phyloP scores from a whole-genome alignment of 2,797 vertebrate genomes.

The Anomalospiza imberbis region DNA sequence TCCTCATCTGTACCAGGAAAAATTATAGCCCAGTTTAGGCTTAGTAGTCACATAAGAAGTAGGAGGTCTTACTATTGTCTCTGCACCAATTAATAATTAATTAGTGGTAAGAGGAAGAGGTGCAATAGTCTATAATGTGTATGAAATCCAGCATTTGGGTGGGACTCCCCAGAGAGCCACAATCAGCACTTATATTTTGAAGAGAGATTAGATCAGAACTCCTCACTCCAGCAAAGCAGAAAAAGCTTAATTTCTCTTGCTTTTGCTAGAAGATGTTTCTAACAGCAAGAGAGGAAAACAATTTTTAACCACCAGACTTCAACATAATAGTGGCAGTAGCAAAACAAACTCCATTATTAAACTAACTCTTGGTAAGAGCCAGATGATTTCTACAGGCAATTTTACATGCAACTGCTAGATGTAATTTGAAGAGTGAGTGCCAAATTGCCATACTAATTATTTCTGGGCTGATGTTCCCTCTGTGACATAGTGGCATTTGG shows the following conservation, averaged over 20 bases:
- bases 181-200: neutral
- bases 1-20: neutral
- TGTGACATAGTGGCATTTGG: constrained; percentile 63
- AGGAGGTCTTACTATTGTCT: neutral
- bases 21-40: neutral
- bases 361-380: constrained; percentile 40
- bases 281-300: neutral
- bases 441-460: constrained; percentile 64
- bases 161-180: neutral
- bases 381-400: constrained; percentile 45
- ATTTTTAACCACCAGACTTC: constrained; percentile 7
- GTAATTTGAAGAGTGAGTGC: constrained; percentile 23
- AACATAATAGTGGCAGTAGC: neutral
- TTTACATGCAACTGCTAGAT: constrained; percentile 38
- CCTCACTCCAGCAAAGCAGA: neutral
- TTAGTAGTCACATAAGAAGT: neutral
- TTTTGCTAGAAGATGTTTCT: neutral
- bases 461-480: constrained; percentile 60
- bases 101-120: neutral
- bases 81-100: neutral
- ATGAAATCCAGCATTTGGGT: neutral
- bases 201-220: neutral
- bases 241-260: neutral
- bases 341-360: constrained; percentile 49
- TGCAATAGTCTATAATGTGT: neutral